Evolutionary conservation across 1,140 invertebrate genomes (phyloP).

Genomic region (Zaprionus kolodkinae): DNA sequence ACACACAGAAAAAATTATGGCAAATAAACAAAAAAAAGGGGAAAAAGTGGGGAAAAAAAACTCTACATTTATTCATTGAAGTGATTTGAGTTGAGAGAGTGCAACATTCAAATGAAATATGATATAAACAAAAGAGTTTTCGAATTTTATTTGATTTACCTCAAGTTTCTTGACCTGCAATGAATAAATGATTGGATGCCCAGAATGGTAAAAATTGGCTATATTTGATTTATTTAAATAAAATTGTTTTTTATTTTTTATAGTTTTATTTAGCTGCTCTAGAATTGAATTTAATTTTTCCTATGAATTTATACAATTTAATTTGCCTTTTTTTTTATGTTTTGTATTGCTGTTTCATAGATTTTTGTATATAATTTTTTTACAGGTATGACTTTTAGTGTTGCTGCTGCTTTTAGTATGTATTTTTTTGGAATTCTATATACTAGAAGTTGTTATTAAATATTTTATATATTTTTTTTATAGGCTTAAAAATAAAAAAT

Average conservation of each 20-base stretch:
- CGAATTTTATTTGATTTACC: neutral
- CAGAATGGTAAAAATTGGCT: neutral
- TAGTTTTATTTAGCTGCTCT: neutral
- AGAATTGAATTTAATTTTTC: too few species aligned
- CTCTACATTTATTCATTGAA: neutral
- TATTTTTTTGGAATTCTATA: too few species aligned
- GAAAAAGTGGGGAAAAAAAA: neutral
- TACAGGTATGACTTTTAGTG: too few species aligned
- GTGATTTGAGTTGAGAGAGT: neutral
- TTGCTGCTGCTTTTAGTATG: too few species aligned
- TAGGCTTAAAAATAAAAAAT: too few species aligned
- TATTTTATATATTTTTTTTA: too few species aligned
- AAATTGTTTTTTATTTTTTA: neutral
- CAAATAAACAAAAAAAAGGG: slow-evolving; percentile 3
- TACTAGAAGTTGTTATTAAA: too few species aligned
- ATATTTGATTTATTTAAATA: neutral
- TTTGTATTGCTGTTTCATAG: too few species aligned
- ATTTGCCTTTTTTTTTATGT: too few species aligned
- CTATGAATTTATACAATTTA: too few species aligned
- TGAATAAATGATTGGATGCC: too few species aligned
- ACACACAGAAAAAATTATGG: neutral
- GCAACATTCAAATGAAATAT: neutral
- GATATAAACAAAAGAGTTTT: neutral
- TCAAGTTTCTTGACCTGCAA: neutral
- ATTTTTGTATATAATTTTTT: too few species aligned